These are phyloP conservation scores for Listronotus oregonensis DNA, from an alignment of 1,140 invertebrate species.

Conservation along the genomic window DNA sequence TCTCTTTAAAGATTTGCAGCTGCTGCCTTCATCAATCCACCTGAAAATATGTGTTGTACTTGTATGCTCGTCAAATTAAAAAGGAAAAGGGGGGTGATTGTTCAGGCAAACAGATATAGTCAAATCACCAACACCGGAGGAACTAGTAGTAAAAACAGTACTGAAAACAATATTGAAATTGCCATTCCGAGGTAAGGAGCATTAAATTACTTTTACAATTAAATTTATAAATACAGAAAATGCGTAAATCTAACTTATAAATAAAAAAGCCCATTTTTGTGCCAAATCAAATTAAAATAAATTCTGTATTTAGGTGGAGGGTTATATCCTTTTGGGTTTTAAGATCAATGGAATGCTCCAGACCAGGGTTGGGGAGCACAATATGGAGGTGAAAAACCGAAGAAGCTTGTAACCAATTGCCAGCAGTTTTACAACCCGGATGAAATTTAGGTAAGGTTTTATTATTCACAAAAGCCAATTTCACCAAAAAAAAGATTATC, in stretches of 20 bases:
- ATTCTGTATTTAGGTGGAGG: slow-evolving; percentile 22
- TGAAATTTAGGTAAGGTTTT: slow-evolving; percentile 32
- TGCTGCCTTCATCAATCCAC: slow-evolving; percentile 24
- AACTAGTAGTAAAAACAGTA: slow-evolving; percentile 20
- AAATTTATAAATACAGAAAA: too few relatives aligned
- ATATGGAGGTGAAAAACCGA: slow-evolving; percentile 31
- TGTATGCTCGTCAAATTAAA: slow-evolving; percentile 24
- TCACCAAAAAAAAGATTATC: too few relatives aligned
- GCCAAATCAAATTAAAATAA: background rate
- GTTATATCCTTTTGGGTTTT: slow-evolving; percentile 24
- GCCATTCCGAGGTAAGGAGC: slow-evolving; percentile 25
- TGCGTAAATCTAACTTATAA: too few relatives aligned
- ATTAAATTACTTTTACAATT: too few relatives aligned
- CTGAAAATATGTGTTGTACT: slow-evolving; percentile 33
- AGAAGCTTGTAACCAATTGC: slow-evolving; percentile 25
- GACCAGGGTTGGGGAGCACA: slow-evolving; percentile 32
- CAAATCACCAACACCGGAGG: slow-evolving; percentile 33
- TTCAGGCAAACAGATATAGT: slow-evolving; percentile 25
- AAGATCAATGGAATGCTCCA: slow-evolving; percentile 32
- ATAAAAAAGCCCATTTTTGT: too few relatives aligned
- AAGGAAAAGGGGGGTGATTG: slow-evolving; percentile 24
- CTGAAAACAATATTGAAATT: slow-evolving; percentile 29
- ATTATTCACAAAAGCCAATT: too few relatives aligned
- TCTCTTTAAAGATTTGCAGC: slow-evolving; percentile 14
- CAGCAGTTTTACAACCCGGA: slow-evolving; percentile 21